Conservation (phyloP, 2,113 vertebrate species). For the Nansenia antarctica region DNA sequence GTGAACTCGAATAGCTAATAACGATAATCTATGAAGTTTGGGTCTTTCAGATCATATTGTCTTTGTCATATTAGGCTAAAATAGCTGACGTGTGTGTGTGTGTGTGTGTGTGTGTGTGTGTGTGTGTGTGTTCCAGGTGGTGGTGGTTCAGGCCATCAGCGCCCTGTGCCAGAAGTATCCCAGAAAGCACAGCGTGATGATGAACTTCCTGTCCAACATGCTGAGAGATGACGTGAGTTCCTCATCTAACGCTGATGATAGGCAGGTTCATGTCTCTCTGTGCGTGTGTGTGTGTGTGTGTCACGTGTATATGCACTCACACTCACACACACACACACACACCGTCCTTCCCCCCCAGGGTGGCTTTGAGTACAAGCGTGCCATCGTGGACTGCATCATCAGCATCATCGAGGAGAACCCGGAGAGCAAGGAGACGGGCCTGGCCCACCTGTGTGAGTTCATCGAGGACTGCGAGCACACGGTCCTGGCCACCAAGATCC, state of each 20-base stretch:
- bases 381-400: constrained; percentile 98
- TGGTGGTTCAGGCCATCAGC: constrained; percentile 97
- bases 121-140: constrained; percentile 80
- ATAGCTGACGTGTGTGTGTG: too few relatives aligned
- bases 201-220: constrained; percentile 99
- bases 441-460: constrained; percentile 97
- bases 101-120: too few relatives aligned
- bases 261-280: neutral
- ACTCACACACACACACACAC: neutral
- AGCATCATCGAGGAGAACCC: constrained; percentile 96
- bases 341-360: constrained; percentile 74
- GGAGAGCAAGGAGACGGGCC: constrained; percentile 91
- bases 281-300: neutral
- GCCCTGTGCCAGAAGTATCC: constrained; percentile 98
- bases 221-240: constrained; percentile 92
- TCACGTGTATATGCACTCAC: neutral
- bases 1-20: too few relatives aligned
- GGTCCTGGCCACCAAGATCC: constrained; percentile 95
- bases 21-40: too few relatives aligned
- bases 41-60: too few relatives aligned
- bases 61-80: too few relatives aligned
- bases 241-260: neutral
- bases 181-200: constrained; percentile 96
- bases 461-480: constrained; percentile 99
- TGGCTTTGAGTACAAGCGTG: constrained; percentile 97